These are phyloP conservation scores for Biston stratarius DNA, from an alignment of 2,888 invertebrate species.

Conservation along the genomic window DNA sequence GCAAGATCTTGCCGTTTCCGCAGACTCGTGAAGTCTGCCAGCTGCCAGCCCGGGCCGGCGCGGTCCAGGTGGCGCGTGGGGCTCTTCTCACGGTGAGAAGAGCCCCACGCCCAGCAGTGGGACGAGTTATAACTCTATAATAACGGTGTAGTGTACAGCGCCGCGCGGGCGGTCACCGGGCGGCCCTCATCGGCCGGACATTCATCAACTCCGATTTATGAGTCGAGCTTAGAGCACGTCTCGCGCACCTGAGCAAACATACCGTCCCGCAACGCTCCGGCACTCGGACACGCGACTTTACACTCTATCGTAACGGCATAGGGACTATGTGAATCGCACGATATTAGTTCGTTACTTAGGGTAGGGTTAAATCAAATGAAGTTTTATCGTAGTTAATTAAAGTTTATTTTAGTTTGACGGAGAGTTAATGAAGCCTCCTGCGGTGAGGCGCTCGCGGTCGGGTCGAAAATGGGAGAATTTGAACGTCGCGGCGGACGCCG, in stretches of 20 bases:
- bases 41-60: too few relatives aligned
- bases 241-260: slow-evolving; percentile 31
- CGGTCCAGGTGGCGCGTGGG: too few relatives aligned
- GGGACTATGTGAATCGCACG: not conserved
- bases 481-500: too few relatives aligned
- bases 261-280: not conserved
- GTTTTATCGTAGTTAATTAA: slow-evolving; percentile 21
- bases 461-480: slow-evolving; percentile 16
- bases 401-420: slow-evolving; percentile 30
- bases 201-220: slow-evolving; percentile 53
- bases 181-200: too few relatives aligned
- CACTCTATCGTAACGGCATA: slow-evolving; percentile 1
- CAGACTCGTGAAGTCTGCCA: too few relatives aligned
- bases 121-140: too few relatives aligned
- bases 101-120: too few relatives aligned
- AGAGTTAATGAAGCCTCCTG: slow-evolving; percentile 13
- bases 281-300: slow-evolving; percentile 3
- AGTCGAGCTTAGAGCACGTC: slow-evolving; percentile 41
- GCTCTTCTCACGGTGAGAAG: too few relatives aligned
- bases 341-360: not conserved
- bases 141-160: too few relatives aligned
- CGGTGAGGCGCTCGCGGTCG: slow-evolving; percentile 12
- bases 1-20: too few relatives aligned
- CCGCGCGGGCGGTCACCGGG: too few relatives aligned
- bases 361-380: slow-evolving; percentile 17